Evolutionary conservation across 2,797 vertebrate species (phyloP).

Genomic region (Neosilurus hyrtlii): DNA sequence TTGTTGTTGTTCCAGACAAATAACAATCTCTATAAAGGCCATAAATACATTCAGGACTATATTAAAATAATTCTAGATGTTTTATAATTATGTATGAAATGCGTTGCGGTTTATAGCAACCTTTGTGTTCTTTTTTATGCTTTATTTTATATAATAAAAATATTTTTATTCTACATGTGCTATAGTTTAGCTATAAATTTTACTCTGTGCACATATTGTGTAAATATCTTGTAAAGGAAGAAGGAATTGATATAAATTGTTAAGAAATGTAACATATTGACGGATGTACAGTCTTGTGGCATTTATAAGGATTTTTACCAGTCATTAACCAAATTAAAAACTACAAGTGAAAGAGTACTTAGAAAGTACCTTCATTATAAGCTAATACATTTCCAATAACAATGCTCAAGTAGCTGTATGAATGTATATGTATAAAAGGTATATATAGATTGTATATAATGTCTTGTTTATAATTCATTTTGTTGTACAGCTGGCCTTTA

Average conservation of each 20-base stretch:
- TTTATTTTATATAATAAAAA: not conserved
- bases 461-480: not conserved
- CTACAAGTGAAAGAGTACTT: too few relatives aligned
- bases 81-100: not conserved
- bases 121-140: too few relatives aligned
- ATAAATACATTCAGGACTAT: not conserved
- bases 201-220: not conserved
- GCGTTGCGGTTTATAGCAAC: not conserved
- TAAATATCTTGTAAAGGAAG: not conserved
- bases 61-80: not conserved
- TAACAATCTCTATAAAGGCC: not conserved
- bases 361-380: too few relatives aligned
- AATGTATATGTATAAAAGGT: too few relatives aligned
- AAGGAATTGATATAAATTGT: not conserved
- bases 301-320: not conserved
- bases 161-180: not conserved
- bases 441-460: not conserved
- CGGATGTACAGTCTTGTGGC: too few relatives aligned
- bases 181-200: not conserved
- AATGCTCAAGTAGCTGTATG: not conserved
- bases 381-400: too few relatives aligned
- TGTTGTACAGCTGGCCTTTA: not conserved
- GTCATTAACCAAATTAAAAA: not conserved
- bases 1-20: too few relatives aligned
- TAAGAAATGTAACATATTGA: too few relatives aligned